Conservation (phyloP, 2,888 invertebrate species). For the Cephus rjabovi region DNA sequence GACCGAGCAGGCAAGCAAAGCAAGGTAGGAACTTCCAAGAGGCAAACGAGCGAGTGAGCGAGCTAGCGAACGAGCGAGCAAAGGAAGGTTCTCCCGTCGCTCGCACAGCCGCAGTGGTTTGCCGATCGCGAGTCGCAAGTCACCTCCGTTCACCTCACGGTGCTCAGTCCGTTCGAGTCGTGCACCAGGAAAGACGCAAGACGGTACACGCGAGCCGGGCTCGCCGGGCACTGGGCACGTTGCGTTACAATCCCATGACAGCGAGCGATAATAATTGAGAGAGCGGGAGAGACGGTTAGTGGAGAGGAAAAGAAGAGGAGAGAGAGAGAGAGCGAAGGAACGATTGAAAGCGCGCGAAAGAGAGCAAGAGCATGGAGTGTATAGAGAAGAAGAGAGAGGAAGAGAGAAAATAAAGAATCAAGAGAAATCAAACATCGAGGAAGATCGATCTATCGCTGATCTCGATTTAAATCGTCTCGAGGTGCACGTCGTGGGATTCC, state of each 20-base stretch:
- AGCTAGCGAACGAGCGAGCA: slow-evolving; percentile 2
- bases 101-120: slow-evolving; percentile 38
- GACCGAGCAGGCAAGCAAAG: neutral
- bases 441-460: neutral
- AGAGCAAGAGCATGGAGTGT: neutral
- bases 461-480: neutral
- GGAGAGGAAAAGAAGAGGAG: slow-evolving; percentile 14
- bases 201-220: slow-evolving; percentile 35
- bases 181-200: slow-evolving; percentile 50
- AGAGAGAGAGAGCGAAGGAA: slow-evolving; percentile 16
- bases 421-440: neutral
- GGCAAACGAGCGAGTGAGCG: neutral
- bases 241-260: slow-evolving; percentile 4
- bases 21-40: neutral
- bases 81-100: slow-evolving; percentile 28
- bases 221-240: slow-evolving; percentile 32
- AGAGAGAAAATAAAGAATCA: slow-evolving; percentile 6
- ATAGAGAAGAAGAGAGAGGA: slow-evolving; percentile 12
- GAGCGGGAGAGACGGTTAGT: slow-evolving; percentile 17
- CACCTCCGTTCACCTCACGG: slow-evolving; percentile 62
- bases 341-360: slow-evolving; percentile 9
- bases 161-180: slow-evolving; percentile 56
- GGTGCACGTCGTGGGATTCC: neutral
- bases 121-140: slow-evolving; percentile 57
- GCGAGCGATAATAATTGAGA: slow-evolving; percentile 12